phyloP scores from a whole-genome alignment of 2,797 vertebrate species.

The Spinus olivaceus region DNA sequence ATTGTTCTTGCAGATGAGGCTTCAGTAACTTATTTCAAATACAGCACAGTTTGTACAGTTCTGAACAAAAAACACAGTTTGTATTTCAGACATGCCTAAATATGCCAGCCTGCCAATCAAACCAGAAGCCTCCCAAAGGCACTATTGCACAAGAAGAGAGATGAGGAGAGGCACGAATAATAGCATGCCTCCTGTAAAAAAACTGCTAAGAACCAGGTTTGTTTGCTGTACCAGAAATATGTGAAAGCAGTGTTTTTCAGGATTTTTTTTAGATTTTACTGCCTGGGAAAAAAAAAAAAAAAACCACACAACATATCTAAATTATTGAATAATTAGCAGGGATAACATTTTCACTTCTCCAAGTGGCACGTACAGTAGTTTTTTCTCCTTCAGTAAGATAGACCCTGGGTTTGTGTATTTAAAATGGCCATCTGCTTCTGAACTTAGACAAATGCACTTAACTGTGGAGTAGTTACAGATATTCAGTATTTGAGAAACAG shows the following conservation, averaged over 20 bases:
- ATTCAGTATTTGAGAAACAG: background rate
- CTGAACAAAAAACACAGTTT: background rate
- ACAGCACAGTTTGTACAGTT: background rate
- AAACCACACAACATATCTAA: background rate
- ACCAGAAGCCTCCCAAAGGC: background rate
- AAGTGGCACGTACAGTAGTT: background rate
- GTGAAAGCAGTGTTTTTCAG: slow-evolving; percentile 28
- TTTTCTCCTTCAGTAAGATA: background rate
- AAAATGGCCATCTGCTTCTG: slow-evolving; percentile 14
- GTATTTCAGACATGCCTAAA: background rate
- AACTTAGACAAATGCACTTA: background rate
- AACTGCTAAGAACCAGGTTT: background rate
- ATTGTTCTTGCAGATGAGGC: background rate
- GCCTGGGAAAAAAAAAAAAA: slow-evolving; percentile 20
- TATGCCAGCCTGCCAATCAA: slow-evolving; percentile 13
- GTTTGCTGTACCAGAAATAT: background rate
- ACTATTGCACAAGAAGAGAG: background rate
- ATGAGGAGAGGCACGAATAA: background rate
- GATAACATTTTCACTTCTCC: background rate
- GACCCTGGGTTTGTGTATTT: background rate
- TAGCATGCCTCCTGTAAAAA: background rate
- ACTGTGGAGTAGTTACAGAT: background rate
- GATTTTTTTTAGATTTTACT: slow-evolving; percentile 50
- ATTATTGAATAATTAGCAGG: slow-evolving; percentile 40
- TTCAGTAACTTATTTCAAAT: background rate